Conservation (phyloP, 2,113 vertebrate species). For the Thamnaconus septentrionalis region DNA sequence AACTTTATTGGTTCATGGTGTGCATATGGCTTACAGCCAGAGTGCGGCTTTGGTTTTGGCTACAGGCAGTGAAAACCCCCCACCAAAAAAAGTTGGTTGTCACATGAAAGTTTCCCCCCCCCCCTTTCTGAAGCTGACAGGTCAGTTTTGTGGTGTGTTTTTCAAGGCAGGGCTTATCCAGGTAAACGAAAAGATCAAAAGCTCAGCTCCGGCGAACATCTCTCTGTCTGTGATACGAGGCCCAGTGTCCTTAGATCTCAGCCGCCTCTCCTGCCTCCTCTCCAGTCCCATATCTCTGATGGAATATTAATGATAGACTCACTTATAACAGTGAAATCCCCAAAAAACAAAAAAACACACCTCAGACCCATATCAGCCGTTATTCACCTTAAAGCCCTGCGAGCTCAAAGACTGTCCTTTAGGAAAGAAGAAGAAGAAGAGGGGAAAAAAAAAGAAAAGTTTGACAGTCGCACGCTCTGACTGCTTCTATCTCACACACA, state of each 20-base stretch:
- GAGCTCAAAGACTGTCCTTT: not conserved
- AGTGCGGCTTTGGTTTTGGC: too few relatives aligned
- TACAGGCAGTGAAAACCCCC: too few relatives aligned
- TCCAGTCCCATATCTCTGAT: conserved; percentile 25
- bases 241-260: conserved; percentile 52
- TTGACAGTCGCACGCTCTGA: conserved; percentile 44
- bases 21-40: too few relatives aligned
- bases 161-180: conserved; percentile 42
- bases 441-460: conserved; percentile 28
- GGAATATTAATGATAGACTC: conserved; percentile 64
- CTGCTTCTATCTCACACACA: too few relatives aligned
- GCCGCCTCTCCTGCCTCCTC: conserved; percentile 37
- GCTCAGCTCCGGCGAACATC: conserved; percentile 31
- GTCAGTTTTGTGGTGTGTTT: conserved; percentile 35
- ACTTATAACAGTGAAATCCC: too few relatives aligned
- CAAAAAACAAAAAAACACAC: conserved; percentile 19
- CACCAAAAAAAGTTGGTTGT: conserved; percentile 25
- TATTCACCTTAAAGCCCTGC: conserved; percentile 23
- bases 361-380: conserved; percentile 27
- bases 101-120: conserved; percentile 46
- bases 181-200: conserved; percentile 67
- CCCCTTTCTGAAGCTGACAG: conserved; percentile 34
- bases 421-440: too few relatives aligned
- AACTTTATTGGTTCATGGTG: too few relatives aligned
- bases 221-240: conserved; percentile 49